Evolutionary conservation across 2,113 vertebrate species (phyloP), one percentile per base, ranked within the genome.

Genomic region (Neolamprologus hecqui): DNA sequence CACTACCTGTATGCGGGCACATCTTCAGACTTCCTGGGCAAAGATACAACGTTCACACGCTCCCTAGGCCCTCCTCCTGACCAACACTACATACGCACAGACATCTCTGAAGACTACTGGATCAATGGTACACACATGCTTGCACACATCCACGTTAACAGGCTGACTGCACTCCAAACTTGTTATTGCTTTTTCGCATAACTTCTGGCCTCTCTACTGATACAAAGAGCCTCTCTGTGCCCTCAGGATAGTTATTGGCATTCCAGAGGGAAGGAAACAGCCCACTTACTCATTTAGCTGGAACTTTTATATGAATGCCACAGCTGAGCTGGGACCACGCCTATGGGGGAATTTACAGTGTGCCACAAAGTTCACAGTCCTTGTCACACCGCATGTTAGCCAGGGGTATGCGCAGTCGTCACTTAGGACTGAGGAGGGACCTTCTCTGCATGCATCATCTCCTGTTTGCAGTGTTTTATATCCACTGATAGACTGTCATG

Each of bases 31-130:
- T 99, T 99, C 94, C 97, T 99, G 93, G 98, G 99, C 90, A 99
- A 99, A 93, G 99, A 99, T 86, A 97, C 98, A 1, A 97, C 97
- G 4, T 98, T 99, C 93, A 98, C 98, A 15, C 97, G 99, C 82
- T 99, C 99, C 58, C 96, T 99, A 4, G 99, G 98, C 73, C 97
- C 98, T 77, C 95, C 97, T 84, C 97, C 97, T 4, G 97, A 98
- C 93, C 98, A 98, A 92, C 97, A 98, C 95, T 99, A 97, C 96
- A 97, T 99, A 93, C 97, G 98, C 93, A 99, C 98, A 11, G 99
- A 99, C 93, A 98, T 98, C 92, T 98, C 98, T 5, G 98, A 99
- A 58, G 97, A 99, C 95, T 97, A 99, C 95, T 99, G 98, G 99
- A 98, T 99, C 94, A 98, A 97, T 82, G 98, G 99, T 99, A 95